Conservation (phyloP, 2,113 vertebrate species). For the Anolis carolinensis region DNA sequence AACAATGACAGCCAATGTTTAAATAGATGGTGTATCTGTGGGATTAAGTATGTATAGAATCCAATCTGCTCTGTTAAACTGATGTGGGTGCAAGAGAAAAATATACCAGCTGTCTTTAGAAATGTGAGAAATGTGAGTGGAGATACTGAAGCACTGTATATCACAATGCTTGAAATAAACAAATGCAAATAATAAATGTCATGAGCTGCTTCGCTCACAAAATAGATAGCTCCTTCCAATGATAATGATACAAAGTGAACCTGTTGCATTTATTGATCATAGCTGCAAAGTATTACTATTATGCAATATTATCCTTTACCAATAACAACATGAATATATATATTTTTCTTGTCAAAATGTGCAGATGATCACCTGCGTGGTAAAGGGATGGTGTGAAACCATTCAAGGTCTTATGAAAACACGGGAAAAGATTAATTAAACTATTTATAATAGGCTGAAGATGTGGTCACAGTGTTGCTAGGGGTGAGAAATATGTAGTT, state of each 20-base stretch:
- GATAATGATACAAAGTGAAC: neutral
- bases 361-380: neutral
- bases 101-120: neutral
- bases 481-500: neutral
- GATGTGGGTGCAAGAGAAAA: neutral
- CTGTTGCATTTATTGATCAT: neutral
- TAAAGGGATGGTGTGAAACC: neutral
- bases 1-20: neutral
- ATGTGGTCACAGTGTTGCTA: neutral
- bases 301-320: neutral
- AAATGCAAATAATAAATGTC: neutral
- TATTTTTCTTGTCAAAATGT: neutral
- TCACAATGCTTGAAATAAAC: neutral
- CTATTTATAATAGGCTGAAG: neutral
- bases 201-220: no score
- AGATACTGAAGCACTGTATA: neutral
- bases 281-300: neutral
- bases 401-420: neutral
- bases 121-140: neutral
- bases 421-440: neutral
- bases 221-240: neutral
- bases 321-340: neutral
- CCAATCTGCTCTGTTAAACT: rapidly evolving
- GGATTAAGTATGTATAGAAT: neutral
- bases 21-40: neutral